A percentile compares a stretch with the other conserved stretches of the same genome.
Evolutionary conservation across 2,113 vertebrate genomes (phyloP).

Genomic region (Mandrillus leucophaeus): DNA sequence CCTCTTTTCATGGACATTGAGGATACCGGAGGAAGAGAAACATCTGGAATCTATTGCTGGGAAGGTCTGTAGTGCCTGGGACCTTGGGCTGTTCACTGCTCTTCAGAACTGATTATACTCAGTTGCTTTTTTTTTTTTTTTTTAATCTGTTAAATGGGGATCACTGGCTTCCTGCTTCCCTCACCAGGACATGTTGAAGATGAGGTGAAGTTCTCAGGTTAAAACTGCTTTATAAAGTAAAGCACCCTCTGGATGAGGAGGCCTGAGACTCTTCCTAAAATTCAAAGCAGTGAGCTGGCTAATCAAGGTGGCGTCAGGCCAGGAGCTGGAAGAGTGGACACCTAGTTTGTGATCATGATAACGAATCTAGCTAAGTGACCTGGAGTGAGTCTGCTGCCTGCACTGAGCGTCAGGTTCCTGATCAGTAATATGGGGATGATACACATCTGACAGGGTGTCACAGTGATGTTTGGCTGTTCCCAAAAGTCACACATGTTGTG

Average conservation of each 20-base stretch:
- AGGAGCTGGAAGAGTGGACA: neutral
- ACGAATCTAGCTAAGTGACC: neutral
- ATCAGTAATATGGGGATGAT: neutral
- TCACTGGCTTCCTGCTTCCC: neutral
- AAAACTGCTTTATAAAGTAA: neutral
- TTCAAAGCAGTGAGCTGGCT: neutral
- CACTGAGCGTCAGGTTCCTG: neutral
- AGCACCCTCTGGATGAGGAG: neutral
- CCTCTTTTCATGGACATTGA: neutral
- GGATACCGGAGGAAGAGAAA: neutral
- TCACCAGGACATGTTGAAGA: neutral
- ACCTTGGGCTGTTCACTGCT: neutral
- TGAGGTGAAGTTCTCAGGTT: neutral
- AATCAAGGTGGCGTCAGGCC: neutral
- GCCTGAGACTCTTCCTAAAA: neutral
- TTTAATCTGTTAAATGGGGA: neutral
- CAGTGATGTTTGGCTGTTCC: neutral
- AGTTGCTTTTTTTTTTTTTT: neutral
- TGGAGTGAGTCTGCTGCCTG: neutral
- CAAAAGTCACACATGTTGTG: neutral
- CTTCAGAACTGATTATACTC: neutral
- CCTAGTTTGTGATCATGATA: neutral
- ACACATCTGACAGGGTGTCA: neutral
- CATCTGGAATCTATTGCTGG: neutral
- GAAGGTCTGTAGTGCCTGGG: neutral